Base-by-base conservation (phyloP, 2,797 vertebrate species). In the Hemibagrus guttatus region DNA sequence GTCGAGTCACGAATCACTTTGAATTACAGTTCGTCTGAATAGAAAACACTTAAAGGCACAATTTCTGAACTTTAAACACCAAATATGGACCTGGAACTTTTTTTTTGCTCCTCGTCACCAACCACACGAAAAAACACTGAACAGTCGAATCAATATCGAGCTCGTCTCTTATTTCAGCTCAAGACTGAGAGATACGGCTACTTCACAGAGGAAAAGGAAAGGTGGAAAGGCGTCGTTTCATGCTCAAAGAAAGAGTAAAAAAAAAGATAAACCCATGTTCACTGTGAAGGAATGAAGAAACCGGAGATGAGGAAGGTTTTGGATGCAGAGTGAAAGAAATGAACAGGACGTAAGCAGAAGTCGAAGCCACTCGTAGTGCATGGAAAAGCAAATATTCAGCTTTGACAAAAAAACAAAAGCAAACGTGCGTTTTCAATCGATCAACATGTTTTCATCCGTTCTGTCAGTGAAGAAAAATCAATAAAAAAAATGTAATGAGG, bases 11-110 rank as follows among this genome's bases (percentile, higher is more conserved):
- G 83, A 85, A 72, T 81, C 35, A 49, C 56, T 19, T 21, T 23
- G 56, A 80, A 81, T 81, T 49, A 83, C 84, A 75, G 69, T 14
- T 17, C 28, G 14, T 81, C 74, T 49, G 39, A 54, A 58, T 71
- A 89, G 80, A 87, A 85, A 80, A 26, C 31, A 84, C 59, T 87
- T 81, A 63, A 90, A 91, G 90, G 90, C 90, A 91, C 90, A 80
- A 14, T 42, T 85, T 82, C 35, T 63, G 39, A 87, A 84, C 31
- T 23, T 66, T 82, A 42, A 84, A 84, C 83, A 87, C 56, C 12
- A 79, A 82, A 84, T 68, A 78, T 75, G 63, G 35, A 49, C 42
- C 28, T 52, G 68, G 61, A 52, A 31, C 74, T 81, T 35, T 56
- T 31, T 28, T 35, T 28, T 28, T 14, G 5, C 4, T 2, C 13